Percentiles rank a stretch among this genome's conserved stretches.
These are phyloP conservation scores for Tetropium fuscum DNA, from an alignment of 2,888 invertebrate species.

Conservation along the genomic window DNA sequence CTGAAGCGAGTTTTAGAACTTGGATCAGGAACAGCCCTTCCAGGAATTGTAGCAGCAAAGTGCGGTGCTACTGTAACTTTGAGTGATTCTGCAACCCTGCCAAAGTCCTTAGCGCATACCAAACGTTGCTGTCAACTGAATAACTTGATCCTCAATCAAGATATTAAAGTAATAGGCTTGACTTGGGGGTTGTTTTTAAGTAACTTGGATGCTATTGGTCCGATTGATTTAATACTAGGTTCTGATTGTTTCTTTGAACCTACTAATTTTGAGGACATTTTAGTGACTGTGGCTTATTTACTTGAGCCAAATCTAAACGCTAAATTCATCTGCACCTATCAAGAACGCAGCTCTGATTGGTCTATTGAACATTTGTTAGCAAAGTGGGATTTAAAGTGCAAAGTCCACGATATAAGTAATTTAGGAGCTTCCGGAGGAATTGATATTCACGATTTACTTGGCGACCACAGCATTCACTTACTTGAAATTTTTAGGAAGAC, in stretches of 20 bases:
- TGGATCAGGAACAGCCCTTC: constrained; percentile 91
- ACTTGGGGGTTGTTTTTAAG: constrained; percentile 91
- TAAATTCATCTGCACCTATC: constrained; percentile 92
- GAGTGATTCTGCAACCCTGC: constrained; percentile 85
- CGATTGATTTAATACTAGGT: constrained; percentile 85
- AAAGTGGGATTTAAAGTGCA: constrained; percentile 90
- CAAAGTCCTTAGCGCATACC: constrained; percentile 84
- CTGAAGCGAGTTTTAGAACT: constrained; percentile 83
- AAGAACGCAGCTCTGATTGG: constrained; percentile 94
- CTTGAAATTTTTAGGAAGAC: constrained; percentile 76
- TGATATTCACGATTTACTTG: constrained; percentile 79
- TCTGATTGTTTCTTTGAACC: constrained; percentile 98
- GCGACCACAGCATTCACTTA: constrained; percentile 87
- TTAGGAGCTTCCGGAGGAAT: constrained; percentile 81
- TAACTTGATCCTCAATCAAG: constrained; percentile 75
- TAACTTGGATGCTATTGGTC: constrained; percentile 79
- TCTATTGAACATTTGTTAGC: constrained; percentile 88
- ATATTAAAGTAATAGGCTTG: constrained; percentile 83
- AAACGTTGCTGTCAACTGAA: constrained; percentile 85
- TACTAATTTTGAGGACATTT: constrained; percentile 90
- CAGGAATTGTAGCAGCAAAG: constrained; percentile 89
- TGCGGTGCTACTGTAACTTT: constrained; percentile 90
- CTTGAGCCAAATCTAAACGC: constrained; percentile 83
- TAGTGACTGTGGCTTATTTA: constrained; percentile 89
- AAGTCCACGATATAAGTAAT: constrained; percentile 74